Percentiles rank a stretch among this genome's conserved stretches.
Evolutionary conservation across 2,113 vertebrate genomes (phyloP).

Genomic region (Antigone vipio): DNA sequence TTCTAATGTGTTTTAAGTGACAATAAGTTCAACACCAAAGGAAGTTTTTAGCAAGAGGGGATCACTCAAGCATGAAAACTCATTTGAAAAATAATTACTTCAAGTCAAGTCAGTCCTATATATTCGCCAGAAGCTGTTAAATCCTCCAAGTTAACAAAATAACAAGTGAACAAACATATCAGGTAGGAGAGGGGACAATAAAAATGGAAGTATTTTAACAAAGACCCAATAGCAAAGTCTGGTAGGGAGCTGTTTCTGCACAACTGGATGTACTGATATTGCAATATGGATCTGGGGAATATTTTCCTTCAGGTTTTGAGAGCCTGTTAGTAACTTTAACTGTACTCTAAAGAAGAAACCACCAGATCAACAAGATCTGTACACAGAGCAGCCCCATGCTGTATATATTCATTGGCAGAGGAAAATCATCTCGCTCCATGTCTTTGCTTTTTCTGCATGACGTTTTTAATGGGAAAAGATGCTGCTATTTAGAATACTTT

Average conservation of each 20-base stretch:
- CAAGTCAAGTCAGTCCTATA: not conserved
- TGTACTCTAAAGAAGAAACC: not conserved
- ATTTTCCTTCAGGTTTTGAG: not conserved
- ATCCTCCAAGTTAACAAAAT: not conserved
- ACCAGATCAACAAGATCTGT: not conserved
- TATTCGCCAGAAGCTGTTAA: not conserved
- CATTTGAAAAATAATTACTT: constrained; percentile 38
- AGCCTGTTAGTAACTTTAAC: not conserved
- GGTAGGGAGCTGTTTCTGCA: not conserved
- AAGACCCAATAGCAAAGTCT: not conserved
- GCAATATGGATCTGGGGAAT: not conserved
- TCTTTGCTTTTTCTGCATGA: not conserved
- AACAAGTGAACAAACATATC: not conserved
- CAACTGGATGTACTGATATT: not conserved
- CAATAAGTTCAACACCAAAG: not conserved
- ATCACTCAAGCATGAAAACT: constrained; percentile 14
- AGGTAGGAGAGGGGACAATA: not conserved
- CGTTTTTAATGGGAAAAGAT: not conserved
- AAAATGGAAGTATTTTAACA: not conserved
- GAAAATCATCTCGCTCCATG: not conserved
- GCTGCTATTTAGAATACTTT: not conserved
- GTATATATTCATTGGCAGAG: not conserved
- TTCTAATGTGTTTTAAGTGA: not conserved
- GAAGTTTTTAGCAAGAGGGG: not conserved
- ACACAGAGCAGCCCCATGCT: not conserved